These are phyloP conservation scores for Brevimyrus niger DNA, from an alignment of 2,113 vertebrate genomes.

Conservation along the genomic window DNA sequence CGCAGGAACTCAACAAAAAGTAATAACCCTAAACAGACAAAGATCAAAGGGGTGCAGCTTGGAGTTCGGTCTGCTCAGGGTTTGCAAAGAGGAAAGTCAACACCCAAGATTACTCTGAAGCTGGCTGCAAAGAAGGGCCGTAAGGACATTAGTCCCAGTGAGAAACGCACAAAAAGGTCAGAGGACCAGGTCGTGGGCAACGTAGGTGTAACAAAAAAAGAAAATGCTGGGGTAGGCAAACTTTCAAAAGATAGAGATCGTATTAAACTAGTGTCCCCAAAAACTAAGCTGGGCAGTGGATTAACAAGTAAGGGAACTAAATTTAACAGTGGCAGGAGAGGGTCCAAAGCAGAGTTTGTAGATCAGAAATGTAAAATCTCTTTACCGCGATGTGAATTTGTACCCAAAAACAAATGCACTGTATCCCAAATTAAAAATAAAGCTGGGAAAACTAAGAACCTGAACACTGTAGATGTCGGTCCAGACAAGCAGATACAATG, in stretches of 20 bases:
- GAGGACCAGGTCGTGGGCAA: constrained; percentile 48
- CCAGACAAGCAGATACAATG: not conserved
- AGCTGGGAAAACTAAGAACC: not conserved
- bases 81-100: constrained; percentile 20
- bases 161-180: constrained; percentile 36
- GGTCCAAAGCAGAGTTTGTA: not conserved
- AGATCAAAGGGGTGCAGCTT: not conserved
- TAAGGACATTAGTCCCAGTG: not conserved
- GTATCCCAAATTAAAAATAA: constrained; percentile 6
- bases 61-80: not conserved
- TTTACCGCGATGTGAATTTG: not conserved
- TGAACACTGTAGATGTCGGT: not conserved
- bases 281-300: not conserved
- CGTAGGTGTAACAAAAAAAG: constrained; percentile 42
- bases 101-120: constrained; percentile 40
- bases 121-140: constrained; percentile 30
- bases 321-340: not conserved
- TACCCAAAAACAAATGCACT: not conserved
- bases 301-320: not conserved
- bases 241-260: not conserved
- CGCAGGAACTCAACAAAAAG: constrained; percentile 37
- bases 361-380: not conserved
- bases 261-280: not conserved
- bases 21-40: not conserved
- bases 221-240: not conserved